Conservation (phyloP, 2,113 vertebrate genomes). For the Rhineura floridana region DNA sequence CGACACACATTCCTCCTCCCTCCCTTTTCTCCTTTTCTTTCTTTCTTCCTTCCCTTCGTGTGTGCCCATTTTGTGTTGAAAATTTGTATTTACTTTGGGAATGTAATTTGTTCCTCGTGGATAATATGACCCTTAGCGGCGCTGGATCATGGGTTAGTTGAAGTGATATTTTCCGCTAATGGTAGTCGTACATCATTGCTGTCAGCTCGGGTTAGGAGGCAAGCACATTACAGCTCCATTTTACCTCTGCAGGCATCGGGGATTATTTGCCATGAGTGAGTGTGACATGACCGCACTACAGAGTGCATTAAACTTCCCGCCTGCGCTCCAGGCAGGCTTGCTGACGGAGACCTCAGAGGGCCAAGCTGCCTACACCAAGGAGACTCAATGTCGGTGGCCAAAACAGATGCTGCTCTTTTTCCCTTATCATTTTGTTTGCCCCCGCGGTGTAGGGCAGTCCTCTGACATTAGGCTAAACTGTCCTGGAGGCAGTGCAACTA, state of each 20-base stretch:
- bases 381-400: constrained; percentile 79
- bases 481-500: not conserved
- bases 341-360: constrained; percentile 85
- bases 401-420: constrained; percentile 64
- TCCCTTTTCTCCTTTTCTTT: not conserved
- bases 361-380: constrained; percentile 84
- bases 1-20: constrained; percentile 55
- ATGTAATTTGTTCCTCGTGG: constrained; percentile 99
- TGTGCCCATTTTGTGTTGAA: constrained; percentile 90
- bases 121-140: constrained; percentile 99
- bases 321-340: constrained; percentile 80
- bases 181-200: constrained; percentile 99
- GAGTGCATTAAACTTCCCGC: constrained; percentile 97
- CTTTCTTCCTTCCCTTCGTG: constrained; percentile 53
- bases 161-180: constrained; percentile 99
- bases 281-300: constrained; percentile 98
- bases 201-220: constrained; percentile 99
- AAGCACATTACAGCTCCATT: constrained; percentile 99
- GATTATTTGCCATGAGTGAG: constrained; percentile 99
- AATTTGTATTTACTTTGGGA: constrained; percentile 99
- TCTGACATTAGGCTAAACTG: constrained; percentile 47
- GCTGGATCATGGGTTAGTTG: constrained; percentile 99
- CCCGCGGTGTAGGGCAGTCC: constrained; percentile 35
- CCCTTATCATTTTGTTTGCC: not conserved
- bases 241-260: constrained; percentile 99